These are phyloP conservation scores for Liolophura sinensis DNA, from an alignment of 1,140 invertebrate species.

Conservation along the genomic window DNA sequence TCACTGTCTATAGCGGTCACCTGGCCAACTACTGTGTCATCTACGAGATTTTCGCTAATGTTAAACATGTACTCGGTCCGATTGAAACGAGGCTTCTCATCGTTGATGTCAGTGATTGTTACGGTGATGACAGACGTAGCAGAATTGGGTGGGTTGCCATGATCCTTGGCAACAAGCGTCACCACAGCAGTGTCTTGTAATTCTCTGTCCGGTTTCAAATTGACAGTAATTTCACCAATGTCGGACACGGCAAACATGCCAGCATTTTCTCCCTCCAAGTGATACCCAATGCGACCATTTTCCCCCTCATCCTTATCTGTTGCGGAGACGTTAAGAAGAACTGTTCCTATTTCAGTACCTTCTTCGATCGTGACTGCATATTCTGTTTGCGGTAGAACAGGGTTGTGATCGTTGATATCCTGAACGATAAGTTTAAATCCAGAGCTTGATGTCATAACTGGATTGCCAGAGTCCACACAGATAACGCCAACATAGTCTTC, in stretches of 20 bases:
- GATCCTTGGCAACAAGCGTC: slow-evolving; percentile 20
- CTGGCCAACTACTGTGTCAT: too few species aligned
- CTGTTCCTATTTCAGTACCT: slow-evolving; percentile 87
- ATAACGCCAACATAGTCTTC: slow-evolving; percentile 76
- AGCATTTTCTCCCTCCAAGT: slow-evolving; percentile 13
- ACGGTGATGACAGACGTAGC: too few species aligned
- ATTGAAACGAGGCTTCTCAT: too few species aligned
- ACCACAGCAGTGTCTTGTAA: slow-evolving; percentile 13
- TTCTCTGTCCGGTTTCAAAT: slow-evolving; percentile 5
- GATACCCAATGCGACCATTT: slow-evolving; percentile 68
- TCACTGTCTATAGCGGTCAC: too few species aligned
- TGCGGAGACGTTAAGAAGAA: slow-evolving; percentile 73
- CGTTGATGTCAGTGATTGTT: too few species aligned
- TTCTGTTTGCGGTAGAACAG: slow-evolving; percentile 80
- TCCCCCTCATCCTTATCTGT: slow-evolving; percentile 86
- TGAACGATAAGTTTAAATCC: too few species aligned
- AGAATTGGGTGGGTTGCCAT: slow-evolving; percentile 3
- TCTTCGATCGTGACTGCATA: slow-evolving; percentile 87
- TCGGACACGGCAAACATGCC: too few species aligned
- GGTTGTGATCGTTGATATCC: too few species aligned
- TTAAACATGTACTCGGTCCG: too few species aligned
- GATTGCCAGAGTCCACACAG: slow-evolving; percentile 55
- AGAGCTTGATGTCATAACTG: too few species aligned
- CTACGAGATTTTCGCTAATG: too few species aligned
- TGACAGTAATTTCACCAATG: too few species aligned